Evolutionary conservation across 1,140 invertebrate genomes (phyloP).

Genomic region (Lasioglossum albipes): DNA sequence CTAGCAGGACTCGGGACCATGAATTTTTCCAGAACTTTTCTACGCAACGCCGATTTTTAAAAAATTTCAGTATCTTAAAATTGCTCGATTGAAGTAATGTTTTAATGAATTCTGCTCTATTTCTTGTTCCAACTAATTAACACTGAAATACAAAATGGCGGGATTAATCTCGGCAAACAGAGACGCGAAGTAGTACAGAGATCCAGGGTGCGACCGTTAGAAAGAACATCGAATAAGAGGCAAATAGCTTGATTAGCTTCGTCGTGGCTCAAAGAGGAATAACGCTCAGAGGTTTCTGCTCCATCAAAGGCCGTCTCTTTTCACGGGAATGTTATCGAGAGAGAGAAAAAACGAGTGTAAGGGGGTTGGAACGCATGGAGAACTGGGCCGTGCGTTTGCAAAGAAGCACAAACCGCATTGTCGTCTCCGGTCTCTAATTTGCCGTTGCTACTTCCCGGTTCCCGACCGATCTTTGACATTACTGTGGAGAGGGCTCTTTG

Average conservation of each 20-base stretch:
- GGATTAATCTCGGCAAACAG: no score
- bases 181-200: not conserved
- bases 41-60: no score
- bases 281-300: not conserved
- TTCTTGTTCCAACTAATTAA: no score
- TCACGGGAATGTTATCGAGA: not conserved
- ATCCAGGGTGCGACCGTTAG: no score
- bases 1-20: no score
- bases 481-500: slow-evolving; percentile 15
- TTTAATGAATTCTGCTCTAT: no score
- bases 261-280: not conserved
- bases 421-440: slow-evolving; percentile 45
- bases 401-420: slow-evolving; percentile 18
- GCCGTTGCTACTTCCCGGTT: slow-evolving; percentile 34
- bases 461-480: slow-evolving; percentile 35
- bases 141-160: no score
- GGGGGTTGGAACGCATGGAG: not conserved
- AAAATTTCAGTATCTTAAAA: no score
- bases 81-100: no score
- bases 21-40: no score
- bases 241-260: not conserved
- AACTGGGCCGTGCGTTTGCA: not conserved
- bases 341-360: not conserved
- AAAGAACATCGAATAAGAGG: not conserved
- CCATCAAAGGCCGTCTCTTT: not conserved